Percentiles rank a stretch among this genome's conserved stretches.
Conservation (phyloP, 2,797 vertebrate genomes). For the Hydrocynus forskahlii region DNA sequence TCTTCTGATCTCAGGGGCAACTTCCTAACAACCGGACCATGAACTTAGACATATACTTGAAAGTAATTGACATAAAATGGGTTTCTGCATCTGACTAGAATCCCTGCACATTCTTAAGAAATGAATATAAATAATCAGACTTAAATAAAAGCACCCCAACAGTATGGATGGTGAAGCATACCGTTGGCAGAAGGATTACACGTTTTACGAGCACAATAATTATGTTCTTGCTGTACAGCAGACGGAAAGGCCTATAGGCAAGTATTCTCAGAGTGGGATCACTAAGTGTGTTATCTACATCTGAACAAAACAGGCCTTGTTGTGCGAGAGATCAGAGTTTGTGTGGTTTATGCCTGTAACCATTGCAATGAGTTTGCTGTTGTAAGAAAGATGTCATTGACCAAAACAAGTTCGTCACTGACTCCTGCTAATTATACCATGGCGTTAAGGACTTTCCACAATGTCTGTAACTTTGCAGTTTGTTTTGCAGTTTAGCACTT, state of each 20-base stretch:
- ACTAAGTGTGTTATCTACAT: background rate
- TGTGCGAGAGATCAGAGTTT: constrained; percentile 3
- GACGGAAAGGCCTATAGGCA: background rate
- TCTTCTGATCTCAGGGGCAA: too few relatives aligned
- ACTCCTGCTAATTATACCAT: background rate
- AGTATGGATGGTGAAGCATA: background rate
- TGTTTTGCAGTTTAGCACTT: background rate
- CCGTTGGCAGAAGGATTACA: background rate
- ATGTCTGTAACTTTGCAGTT: background rate
- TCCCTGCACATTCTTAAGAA: too few relatives aligned
- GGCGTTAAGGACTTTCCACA: background rate
- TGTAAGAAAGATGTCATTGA: constrained; percentile 4
- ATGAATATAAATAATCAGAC: too few relatives aligned
- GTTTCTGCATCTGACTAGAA: too few relatives aligned
- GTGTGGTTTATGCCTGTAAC: background rate
- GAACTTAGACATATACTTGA: too few relatives aligned
- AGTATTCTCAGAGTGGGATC: background rate
- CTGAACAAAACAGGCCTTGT: background rate
- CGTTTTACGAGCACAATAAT: too few relatives aligned
- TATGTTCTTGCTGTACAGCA: background rate
- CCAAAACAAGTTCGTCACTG: constrained; percentile 1
- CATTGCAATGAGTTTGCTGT: constrained; percentile 5
- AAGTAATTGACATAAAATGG: too few relatives aligned
- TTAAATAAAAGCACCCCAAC: too few relatives aligned
- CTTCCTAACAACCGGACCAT: too few relatives aligned